These are phyloP conservation scores for Ptychobarbus kaznakovi DNA, from an alignment of 2,797 vertebrate species.

Conservation along the genomic window DNA sequence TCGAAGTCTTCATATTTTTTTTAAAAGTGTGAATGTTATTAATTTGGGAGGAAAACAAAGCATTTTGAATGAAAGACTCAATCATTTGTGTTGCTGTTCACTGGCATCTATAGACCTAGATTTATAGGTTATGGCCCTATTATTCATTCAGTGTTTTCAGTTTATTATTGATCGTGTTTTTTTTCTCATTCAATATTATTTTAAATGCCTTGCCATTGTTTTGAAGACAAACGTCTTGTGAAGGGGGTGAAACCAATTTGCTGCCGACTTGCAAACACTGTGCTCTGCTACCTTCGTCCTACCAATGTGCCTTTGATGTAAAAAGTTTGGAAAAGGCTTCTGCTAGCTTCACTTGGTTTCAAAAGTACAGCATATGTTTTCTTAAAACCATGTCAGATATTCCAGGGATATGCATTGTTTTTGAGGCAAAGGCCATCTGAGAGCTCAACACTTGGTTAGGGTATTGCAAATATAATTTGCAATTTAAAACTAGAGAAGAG, in stretches of 20 bases:
- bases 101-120: conserved; percentile 36
- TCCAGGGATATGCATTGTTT: conserved; percentile 74
- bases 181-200: conserved; percentile 40
- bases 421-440: conserved; percentile 58
- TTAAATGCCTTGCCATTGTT: conserved; percentile 52
- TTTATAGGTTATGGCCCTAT: conserved; percentile 50
- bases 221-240: conserved; percentile 53
- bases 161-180: conserved; percentile 49
- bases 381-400: conserved; percentile 64
- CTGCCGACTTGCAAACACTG: conserved; percentile 68
- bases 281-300: conserved; percentile 73
- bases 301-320: conserved; percentile 82
- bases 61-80: conserved; percentile 35
- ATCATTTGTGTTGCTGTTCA: conserved; percentile 47
- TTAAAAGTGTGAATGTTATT: conserved; percentile 18
- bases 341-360: conserved; percentile 63
- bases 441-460: conserved; percentile 67
- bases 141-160: conserved; percentile 54
- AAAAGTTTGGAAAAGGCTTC: conserved; percentile 73
- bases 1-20: conserved; percentile 30
- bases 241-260: conserved; percentile 59
- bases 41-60: conserved; percentile 19
- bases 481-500: conserved; percentile 78
- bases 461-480: conserved; percentile 75
- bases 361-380: conserved; percentile 55